A percentile compares a stretch with the other conserved stretches of the same genome.
phyloP scores from a whole-genome alignment of 2,888 invertebrate species.

The Idaea dimidiata region DNA sequence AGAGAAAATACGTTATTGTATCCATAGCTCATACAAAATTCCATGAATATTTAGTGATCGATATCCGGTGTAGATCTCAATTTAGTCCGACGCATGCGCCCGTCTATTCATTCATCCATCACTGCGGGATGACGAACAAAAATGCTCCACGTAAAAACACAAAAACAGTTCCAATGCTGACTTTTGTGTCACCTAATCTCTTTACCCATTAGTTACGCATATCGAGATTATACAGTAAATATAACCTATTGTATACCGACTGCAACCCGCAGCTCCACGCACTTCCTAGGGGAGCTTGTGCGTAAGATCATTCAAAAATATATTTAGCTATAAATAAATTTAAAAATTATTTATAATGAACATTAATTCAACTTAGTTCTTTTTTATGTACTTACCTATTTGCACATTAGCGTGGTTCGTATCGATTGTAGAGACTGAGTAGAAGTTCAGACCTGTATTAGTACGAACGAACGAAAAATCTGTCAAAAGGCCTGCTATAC shows the following conservation, averaged over 20 bases:
- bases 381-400: too few relatives aligned
- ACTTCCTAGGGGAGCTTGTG: too few relatives aligned
- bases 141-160: slow-evolving; percentile 7
- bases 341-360: too few relatives aligned
- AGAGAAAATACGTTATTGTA: not conserved
- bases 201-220: not conserved
- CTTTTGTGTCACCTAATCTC: not conserved
- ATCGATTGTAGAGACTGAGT: too few relatives aligned
- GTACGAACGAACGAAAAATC: too few relatives aligned
- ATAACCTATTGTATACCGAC: not conserved
- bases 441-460: too few relatives aligned
- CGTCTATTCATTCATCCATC: slow-evolving; percentile 40
- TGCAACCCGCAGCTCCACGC: too few relatives aligned
- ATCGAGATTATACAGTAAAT: not conserved
- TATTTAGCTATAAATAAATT: too few relatives aligned
- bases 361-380: too few relatives aligned
- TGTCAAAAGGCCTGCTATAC: too few relatives aligned
- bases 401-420: too few relatives aligned
- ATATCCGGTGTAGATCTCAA: slow-evolving; percentile 34
- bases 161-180: slow-evolving; percentile 4
- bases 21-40: slow-evolving; percentile 26
- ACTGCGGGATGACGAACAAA: slow-evolving; percentile 22
- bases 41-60: slow-evolving; percentile 50
- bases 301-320: too few relatives aligned
- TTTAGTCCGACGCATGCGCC: slow-evolving; percentile 22